Conservation (phyloP, 2,797 vertebrate genomes). For the Perodicticus potto region DNA sequence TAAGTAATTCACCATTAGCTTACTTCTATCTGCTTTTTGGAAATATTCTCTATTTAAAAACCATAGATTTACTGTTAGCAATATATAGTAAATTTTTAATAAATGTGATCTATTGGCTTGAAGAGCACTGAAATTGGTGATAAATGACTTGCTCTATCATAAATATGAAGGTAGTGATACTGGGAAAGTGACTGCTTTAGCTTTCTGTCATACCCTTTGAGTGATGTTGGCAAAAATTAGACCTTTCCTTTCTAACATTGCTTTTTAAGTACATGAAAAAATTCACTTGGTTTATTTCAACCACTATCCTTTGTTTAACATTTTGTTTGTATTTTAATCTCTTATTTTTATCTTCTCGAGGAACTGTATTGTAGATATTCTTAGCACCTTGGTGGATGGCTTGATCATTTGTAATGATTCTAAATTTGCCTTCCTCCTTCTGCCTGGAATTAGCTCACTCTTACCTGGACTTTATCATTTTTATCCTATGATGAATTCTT, state of each 20-base stretch:
- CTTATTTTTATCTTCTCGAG: background rate
- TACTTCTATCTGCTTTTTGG: slow-evolving; percentile 23
- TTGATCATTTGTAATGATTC: background rate
- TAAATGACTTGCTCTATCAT: slow-evolving; percentile 51
- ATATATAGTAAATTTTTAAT: slow-evolving; percentile 64
- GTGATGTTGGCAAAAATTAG: slow-evolving; percentile 44
- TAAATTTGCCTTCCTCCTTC: background rate
- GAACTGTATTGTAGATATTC: background rate
- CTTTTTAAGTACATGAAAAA: slow-evolving; percentile 54
- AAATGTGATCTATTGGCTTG: slow-evolving; percentile 60
- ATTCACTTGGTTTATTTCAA: background rate
- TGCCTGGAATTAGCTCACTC: background rate
- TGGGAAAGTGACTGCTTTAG: slow-evolving; percentile 57
- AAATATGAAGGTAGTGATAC: slow-evolving; percentile 59
- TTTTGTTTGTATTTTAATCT: background rate
- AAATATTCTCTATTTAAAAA: slow-evolving; percentile 58
- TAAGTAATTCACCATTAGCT: background rate
- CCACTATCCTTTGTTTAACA: background rate
- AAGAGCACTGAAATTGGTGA: slow-evolving; percentile 47
- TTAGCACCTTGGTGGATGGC: background rate
- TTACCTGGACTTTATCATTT: background rate
- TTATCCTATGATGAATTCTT: background rate
- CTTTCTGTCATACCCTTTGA: slow-evolving; percentile 50
- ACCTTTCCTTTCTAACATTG: slow-evolving; percentile 48
- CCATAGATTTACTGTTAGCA: slow-evolving; percentile 50